Conservation (phyloP, 2,113 vertebrate genomes). For the Neodon shergylaensis region DNA sequence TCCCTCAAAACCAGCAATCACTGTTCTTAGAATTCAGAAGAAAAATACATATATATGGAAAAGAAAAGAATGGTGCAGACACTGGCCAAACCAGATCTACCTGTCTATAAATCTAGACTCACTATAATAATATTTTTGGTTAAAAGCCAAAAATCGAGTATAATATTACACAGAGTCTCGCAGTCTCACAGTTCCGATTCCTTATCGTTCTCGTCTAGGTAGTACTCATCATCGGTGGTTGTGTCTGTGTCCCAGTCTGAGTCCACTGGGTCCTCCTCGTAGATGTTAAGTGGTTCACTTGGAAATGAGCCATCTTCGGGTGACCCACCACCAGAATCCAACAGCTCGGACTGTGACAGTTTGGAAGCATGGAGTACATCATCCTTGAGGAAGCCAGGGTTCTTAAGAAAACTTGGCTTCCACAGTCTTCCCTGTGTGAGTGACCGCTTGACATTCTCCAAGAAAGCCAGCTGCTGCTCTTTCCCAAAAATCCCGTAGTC, state of each 20-base stretch:
- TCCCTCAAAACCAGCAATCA: not conserved
- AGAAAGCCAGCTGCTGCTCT: constrained; percentile 88
- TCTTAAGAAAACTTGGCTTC: constrained; percentile 88
- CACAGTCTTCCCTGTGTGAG: constrained; percentile 88
- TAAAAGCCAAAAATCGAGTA: constrained; percentile 20
- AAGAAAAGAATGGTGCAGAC: not conserved
- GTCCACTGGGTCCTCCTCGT: constrained; percentile 81
- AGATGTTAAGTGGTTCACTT: constrained; percentile 79
- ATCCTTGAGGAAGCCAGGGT: constrained; percentile 83
- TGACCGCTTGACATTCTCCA: constrained; percentile 88
- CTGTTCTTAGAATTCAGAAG: constrained; percentile 25
- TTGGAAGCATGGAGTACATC: constrained; percentile 60
- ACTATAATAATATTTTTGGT: not conserved
- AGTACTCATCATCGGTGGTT: constrained; percentile 97
- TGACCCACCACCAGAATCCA: constrained; percentile 76
- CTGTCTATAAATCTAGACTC: not conserved
- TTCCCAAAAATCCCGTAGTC: constrained; percentile 90
- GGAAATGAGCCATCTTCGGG: constrained; percentile 83
- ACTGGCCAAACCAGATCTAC: not conserved
- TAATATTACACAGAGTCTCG: not conserved
- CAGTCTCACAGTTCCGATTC: constrained; percentile 88
- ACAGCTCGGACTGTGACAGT: constrained; percentile 69
- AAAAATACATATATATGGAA: not conserved
- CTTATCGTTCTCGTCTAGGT: constrained; percentile 90
- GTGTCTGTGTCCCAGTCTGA: constrained; percentile 93